Percentiles rank a stretch among this genome's conserved stretches.
Evolutionary conservation across 2,113 vertebrate genomes (phyloP).

Genomic region (Sminthopsis crassicaudata): DNA sequence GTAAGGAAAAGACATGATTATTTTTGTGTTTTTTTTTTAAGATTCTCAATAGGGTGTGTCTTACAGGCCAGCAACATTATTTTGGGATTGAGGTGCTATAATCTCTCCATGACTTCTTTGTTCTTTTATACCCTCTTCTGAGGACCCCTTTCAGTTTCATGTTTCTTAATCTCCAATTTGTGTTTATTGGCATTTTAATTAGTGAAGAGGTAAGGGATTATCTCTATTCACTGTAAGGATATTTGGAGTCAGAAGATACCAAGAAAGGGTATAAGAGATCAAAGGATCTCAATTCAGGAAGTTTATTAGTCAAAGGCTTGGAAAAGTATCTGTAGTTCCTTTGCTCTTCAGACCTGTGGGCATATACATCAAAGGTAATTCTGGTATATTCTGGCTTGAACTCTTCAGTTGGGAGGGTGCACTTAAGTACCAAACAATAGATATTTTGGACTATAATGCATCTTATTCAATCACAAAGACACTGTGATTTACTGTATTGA

Average conservation of each 20-base stretch:
- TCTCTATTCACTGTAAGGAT: not conserved
- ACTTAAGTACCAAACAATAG: no score
- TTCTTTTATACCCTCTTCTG: not conserved
- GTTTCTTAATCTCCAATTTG: not conserved
- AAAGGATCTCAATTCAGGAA: not conserved
- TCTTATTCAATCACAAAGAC: no score
- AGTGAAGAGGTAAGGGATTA: not conserved
- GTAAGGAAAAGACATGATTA: not conserved
- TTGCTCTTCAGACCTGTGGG: not conserved
- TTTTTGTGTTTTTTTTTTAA: not conserved
- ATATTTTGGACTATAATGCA: no score
- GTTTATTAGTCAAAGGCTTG: not conserved
- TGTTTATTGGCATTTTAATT: not conserved
- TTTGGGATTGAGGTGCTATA: not conserved
- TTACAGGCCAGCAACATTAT: not conserved
- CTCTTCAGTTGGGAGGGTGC: no score
- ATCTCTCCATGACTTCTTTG: not conserved
- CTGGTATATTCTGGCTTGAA: not conserved
- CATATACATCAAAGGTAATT: not conserved
- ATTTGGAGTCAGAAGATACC: not conserved
- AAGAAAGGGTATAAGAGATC: not conserved
- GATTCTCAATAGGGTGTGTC: not conserved
- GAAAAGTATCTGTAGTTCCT: not conserved
- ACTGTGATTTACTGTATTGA: no score
- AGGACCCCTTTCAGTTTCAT: not conserved